Evolutionary conservation across 2,888 invertebrate genomes (phyloP), one percentile per base, ranked within the genome.

Genomic region (Agrotis puta): DNA sequence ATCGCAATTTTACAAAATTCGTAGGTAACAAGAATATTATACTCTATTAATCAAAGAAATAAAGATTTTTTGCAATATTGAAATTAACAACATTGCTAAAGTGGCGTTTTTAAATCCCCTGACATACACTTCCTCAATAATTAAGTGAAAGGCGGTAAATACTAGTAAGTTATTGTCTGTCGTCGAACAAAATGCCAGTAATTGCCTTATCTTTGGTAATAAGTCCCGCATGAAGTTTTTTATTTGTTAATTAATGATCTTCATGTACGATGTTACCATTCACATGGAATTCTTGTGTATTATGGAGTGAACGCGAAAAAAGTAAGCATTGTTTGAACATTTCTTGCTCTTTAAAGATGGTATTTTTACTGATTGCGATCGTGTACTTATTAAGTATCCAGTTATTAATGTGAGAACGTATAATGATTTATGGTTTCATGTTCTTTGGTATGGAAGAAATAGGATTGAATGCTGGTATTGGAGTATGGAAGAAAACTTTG

Each of bases 91-190:
- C 11, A 39, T 39, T 39, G 11, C 39, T 39, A 39, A 39, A 39
- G 9, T 39, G 39, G 1, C 39, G 1, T 39, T 39, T 39, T 9
- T 39, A 39, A 2, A 39, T 39, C 4, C 39, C 39, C 39, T 39
- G 39, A 9, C 39, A 39, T 39, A 39, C 11, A 39, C 69, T 85
- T 83, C 85, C 83, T 72, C 59, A 22, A 13, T 79, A 68, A 82
- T 84, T 83, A 84, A 85, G 85, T 85, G 85, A 83, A 83, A 83
- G 77, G 66, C 48, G 39, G 74, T 43, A 74, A 59, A 9, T 45
- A 64, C 56, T 61, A 50, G 39, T 67, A 56, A 71, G 48, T 79
- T 72, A 79, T 78, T 79, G 79, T 79, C 64, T 82, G 56, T 82
- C 67, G 54, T 58, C 74, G 73, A 59, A 79, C 82, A 73, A 73